These are phyloP conservation scores for Rhopalosiphum padi DNA, from an alignment of 1,140 invertebrate species.

Conservation along the genomic window DNA sequence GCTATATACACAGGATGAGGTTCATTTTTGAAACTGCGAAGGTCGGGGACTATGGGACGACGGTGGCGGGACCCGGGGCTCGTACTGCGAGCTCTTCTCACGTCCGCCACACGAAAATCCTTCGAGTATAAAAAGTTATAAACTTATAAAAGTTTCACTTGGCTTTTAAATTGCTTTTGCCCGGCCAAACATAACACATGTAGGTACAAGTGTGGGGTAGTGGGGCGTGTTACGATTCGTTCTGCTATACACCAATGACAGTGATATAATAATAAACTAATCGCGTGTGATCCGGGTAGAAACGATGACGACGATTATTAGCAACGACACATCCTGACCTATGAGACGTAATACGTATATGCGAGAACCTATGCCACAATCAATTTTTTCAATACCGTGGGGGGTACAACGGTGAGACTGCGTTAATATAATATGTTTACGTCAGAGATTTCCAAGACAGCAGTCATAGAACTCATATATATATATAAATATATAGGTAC, in stretches of 20 bases:
- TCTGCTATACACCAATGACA: neutral
- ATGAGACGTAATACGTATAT: neutral
- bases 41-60: no score
- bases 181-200: neutral
- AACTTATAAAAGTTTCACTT: conserved; percentile 33
- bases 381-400: neutral
- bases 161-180: conserved; percentile 44
- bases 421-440: neutral
- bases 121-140: conserved; percentile 27
- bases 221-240: neutral
- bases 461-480: neutral
- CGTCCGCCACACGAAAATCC: conserved; percentile 6
- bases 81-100: neutral
- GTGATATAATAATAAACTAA: neutral
- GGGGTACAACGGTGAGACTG: neutral
- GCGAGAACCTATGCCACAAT: neutral
- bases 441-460: neutral
- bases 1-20: neutral
- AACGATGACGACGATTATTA: neutral
- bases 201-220: neutral
- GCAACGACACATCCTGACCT: neutral
- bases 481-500: no score
- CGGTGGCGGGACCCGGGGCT: neutral
- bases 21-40: neutral
- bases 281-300: neutral